Base-by-base conservation (phyloP, 92 coral and sea anemone genomes). In the Siderastrea radians region DNA sequence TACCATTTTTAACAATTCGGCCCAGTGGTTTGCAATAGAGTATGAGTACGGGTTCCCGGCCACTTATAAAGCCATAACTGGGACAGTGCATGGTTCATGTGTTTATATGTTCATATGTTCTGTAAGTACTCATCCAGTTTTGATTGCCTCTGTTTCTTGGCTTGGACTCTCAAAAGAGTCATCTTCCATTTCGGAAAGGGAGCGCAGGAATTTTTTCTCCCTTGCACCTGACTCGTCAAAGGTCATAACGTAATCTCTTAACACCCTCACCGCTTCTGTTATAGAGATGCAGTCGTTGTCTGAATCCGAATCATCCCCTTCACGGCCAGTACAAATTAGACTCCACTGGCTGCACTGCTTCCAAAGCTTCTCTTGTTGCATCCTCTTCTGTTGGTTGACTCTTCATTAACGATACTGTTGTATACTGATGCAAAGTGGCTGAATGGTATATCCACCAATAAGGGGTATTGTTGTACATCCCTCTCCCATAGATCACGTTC, bases 311-410 rank as follows among this genome's bases (percentile, higher is more conserved):
- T 83, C 80, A 45, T 72, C 87, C 58, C 73, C 53, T 44, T 67
- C 86, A 67, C 48, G 80, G 80, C 14, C 45, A 44, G 80, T 38
- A 51, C 72, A 72, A 52, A 26, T 26, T 26, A 26, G 38, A 26
- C 38, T 86, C 77, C 74, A 77, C 69, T 5, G 68, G 26, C 66
- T 86, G 80, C 54, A 83, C 87, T 83, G 87, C 87, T 50, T 83
- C 90, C 84, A 86, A 77, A 51, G 84, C 84, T 77, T 86, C 85
- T 83, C 90, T 26, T 87, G 82, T 81, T 14, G 66, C 91, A 61
- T 87, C 91, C 70, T 55, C 54, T 49, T 79, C 91, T 60, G 81
- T 87, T 77, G 77, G 83, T 87, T 63, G 91, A 78, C 77, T 69
- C 9, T 87, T 74, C 6, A 86, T 87, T 26, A 26, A 26, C 9